Conservation (phyloP, 1,140 invertebrate species). For the Artemia franciscana region DNA sequence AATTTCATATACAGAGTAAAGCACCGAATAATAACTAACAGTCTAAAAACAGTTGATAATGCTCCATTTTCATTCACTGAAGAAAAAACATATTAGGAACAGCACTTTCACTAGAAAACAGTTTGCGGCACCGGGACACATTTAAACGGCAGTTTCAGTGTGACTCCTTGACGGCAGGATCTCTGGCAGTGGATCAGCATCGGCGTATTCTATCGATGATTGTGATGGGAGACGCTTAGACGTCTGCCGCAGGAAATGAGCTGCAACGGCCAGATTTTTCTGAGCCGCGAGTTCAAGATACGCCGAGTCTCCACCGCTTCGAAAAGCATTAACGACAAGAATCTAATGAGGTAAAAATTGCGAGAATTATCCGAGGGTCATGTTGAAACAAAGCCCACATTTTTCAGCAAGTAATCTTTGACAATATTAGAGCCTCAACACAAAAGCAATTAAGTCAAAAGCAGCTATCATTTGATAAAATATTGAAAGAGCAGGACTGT, state of each 20-base stretch:
- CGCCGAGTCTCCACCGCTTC: conserved; percentile 85
- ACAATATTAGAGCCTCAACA: no score
- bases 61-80: no score
- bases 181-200: conserved; percentile 33
- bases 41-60: no score
- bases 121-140: background rate
- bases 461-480: no score
- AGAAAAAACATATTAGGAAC: background rate
- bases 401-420: no score
- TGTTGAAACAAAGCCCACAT: no score
- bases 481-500: no score
- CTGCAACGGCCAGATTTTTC: conserved; percentile 51
- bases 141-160: conserved; percentile 72
- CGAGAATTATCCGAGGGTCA: no score
- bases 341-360: no score
- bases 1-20: background rate
- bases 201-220: conserved; percentile 73
- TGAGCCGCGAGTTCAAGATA: conserved; percentile 54
- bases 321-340: conserved; percentile 97
- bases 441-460: no score
- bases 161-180: conserved; percentile 60
- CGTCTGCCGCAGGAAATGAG: conserved; percentile 71
- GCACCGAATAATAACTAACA: no score
- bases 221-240: conserved; percentile 68
- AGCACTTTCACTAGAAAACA: background rate